These are phyloP conservation scores for Ariolimax columbianus DNA, from an alignment of 2,888 invertebrate genomes.

Conservation along the genomic window DNA sequence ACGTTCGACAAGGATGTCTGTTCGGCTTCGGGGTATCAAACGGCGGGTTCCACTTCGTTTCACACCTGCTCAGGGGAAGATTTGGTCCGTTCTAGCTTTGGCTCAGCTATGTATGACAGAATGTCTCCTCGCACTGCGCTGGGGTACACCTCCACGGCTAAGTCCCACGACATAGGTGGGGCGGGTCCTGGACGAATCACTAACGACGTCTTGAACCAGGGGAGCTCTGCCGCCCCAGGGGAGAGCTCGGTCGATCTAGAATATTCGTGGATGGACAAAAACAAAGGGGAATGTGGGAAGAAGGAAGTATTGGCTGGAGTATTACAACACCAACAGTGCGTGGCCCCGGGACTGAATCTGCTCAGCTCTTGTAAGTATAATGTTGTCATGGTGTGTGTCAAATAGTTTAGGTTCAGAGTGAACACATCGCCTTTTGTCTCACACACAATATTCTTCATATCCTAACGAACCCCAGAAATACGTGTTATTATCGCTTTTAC, in stretches of 20 bases:
- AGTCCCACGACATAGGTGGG: background rate
- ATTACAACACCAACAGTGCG: background rate
- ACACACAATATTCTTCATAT: no score
- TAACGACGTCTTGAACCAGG: background rate
- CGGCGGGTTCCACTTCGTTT: background rate
- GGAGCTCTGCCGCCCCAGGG: background rate
- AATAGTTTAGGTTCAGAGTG: no score
- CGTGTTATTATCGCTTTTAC: no score
- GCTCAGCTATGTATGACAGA: background rate
- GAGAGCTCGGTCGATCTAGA: background rate
- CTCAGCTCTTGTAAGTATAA: constrained; percentile 34
- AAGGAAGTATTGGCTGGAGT: constrained; percentile 17
- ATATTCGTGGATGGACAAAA: constrained; percentile 35
- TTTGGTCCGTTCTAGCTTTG: background rate
- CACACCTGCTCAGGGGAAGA: background rate
- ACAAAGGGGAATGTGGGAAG: background rate
- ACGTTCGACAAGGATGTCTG: background rate
- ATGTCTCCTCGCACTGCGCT: background rate
- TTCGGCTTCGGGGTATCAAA: background rate
- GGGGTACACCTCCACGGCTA: background rate
- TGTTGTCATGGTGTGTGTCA: no score
- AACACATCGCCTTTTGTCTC: no score
- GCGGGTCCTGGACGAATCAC: background rate
- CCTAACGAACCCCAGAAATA: no score
- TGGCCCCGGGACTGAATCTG: background rate